Conservation (phyloP, 2,113 vertebrate species). For the Grus americana region DNA sequence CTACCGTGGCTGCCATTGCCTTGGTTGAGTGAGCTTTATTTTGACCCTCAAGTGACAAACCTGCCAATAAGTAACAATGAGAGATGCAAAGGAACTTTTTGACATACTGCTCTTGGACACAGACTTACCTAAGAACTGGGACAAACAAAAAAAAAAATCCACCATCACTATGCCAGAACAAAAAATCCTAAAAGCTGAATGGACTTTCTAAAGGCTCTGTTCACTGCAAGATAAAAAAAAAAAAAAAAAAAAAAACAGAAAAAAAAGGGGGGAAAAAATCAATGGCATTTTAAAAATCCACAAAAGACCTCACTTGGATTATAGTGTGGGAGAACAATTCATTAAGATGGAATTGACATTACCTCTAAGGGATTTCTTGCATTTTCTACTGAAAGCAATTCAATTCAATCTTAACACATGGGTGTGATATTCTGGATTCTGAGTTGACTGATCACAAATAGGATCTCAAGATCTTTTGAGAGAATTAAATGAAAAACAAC, state of each 20-base stretch:
- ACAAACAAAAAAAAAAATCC: neutral
- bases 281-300: constrained; percentile 16
- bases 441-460: constrained; percentile 9
- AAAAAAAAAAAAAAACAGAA: neutral
- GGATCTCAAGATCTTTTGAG: constrained; percentile 19
- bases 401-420: neutral
- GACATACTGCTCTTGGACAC: neutral
- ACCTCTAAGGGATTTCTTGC: neutral
- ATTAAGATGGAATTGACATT: constrained; percentile 23
- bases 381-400: constrained; percentile 7
- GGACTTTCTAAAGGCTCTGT: neutral
- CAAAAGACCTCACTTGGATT: constrained; percentile 35
- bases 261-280: neutral
- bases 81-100: constrained; percentile 18
- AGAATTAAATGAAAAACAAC: constrained; percentile 7
- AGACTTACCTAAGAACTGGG: neutral
- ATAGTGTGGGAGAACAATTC: constrained; percentile 11
- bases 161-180: neutral
- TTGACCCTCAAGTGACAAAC: constrained; percentile 35
- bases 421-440: constrained; percentile 1
- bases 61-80: constrained; percentile 17
- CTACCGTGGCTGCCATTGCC: neutral
- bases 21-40: constrained; percentile 30
- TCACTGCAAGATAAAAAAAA: neutral
- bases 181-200: neutral